phyloP scores from a whole-genome alignment of 1,140 invertebrate genomes.

The Brevipalpus yothersi region DNA sequence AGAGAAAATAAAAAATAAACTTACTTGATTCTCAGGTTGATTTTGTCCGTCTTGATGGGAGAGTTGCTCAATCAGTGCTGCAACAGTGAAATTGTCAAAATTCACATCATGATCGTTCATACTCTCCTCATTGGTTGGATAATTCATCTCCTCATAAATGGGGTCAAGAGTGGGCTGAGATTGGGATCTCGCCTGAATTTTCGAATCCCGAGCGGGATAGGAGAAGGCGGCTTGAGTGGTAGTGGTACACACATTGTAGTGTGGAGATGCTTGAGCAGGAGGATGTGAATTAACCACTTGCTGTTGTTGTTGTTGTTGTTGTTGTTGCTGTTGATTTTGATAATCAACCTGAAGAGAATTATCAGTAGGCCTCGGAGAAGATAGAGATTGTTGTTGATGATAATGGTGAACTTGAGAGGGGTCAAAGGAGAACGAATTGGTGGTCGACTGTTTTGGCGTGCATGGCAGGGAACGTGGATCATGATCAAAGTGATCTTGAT shows the following conservation, averaged over 20 bases:
- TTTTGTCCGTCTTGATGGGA: not conserved
- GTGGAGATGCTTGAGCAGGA: not conserved
- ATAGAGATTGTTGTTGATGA: conserved; percentile 3
- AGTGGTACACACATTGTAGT: not conserved
- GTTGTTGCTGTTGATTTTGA: not conserved
- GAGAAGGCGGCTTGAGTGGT: not conserved
- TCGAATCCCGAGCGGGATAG: not conserved
- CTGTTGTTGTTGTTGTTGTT: not conserved
- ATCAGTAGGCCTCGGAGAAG: not conserved
- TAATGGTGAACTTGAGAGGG: conserved; percentile 3
- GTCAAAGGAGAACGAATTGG: not conserved
- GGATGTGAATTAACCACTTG: not conserved
- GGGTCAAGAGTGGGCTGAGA: not conserved
- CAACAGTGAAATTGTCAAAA: not conserved
- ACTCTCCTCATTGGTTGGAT: not conserved
- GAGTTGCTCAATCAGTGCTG: not conserved
- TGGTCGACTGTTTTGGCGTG: not conserved
- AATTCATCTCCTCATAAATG: not conserved
- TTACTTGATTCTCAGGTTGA: not conserved
- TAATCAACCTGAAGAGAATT: not conserved
- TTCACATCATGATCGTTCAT: not conserved
- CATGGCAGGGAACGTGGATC: not conserved
- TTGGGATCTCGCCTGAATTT: not conserved
- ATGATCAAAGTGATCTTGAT: not conserved
- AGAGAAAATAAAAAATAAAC: not conserved